Percentiles rank a stretch among this genome's conserved stretches.
Evolutionary conservation across 2,888 invertebrate species (phyloP).

Genomic region (Leuctra nigra): DNA sequence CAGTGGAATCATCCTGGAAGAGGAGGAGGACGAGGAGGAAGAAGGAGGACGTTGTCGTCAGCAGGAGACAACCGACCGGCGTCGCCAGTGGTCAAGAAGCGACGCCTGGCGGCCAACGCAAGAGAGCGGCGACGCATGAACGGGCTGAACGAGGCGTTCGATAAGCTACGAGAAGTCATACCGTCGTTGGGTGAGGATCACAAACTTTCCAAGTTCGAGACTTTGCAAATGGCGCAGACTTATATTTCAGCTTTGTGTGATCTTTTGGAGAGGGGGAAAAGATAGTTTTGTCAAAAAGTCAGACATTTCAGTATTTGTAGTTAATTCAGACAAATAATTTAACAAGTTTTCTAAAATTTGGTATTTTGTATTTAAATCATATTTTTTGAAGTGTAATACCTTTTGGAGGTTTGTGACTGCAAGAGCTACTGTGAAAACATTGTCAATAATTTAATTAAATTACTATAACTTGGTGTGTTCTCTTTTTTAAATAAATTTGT

Average conservation of each 20-base stretch:
- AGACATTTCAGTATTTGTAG: too few species aligned
- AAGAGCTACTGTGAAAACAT: too few species aligned
- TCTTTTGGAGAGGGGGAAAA: slow-evolving; percentile 44
- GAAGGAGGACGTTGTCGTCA: not conserved
- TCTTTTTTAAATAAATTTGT: too few species aligned
- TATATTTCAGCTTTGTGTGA: slow-evolving; percentile 65
- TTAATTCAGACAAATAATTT: too few species aligned
- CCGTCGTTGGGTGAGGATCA: slow-evolving; percentile 62
- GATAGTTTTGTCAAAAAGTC: not conserved
- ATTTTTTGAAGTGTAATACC: too few species aligned
- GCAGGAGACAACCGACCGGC: slow-evolving; percentile 37
- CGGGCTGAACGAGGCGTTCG: slow-evolving; percentile 68
- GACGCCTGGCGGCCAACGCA: slow-evolving; percentile 66
- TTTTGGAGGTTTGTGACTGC: too few species aligned
- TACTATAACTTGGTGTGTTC: too few species aligned
- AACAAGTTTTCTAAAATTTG: too few species aligned
- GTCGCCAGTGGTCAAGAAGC: slow-evolving; percentile 51
- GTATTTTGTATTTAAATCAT: too few species aligned
- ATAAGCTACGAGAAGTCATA: slow-evolving; percentile 61
- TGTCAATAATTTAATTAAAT: too few species aligned
- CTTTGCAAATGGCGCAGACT: slow-evolving; percentile 70
- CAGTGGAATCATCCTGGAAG: not conserved
- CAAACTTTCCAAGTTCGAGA: slow-evolving; percentile 68
- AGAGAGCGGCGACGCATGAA: slow-evolving; percentile 67
- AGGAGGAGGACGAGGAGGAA: not conserved